Conservation (phyloP, 2,888 invertebrate genomes). For the Agrotis exclamationis region DNA sequence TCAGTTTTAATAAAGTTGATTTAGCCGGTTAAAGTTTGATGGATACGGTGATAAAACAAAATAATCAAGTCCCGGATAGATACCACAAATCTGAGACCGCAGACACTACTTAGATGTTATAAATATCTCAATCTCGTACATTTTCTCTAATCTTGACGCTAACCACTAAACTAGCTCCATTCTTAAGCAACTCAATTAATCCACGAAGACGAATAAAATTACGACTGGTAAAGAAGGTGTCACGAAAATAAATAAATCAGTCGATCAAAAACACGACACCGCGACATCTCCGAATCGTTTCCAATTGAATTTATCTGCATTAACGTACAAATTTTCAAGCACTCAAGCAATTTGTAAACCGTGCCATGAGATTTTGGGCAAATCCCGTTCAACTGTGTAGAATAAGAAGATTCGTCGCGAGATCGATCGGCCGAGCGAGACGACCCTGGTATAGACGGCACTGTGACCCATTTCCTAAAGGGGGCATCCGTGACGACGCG, state of each 20-base stretch:
- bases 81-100: conserved; percentile 5
- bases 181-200: conserved; percentile 29
- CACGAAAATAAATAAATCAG: conserved; percentile 49
- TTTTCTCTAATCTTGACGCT: conserved; percentile 9
- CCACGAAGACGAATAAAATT: conserved; percentile 30
- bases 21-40: conserved; percentile 28
- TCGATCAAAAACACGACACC: conserved; percentile 50
- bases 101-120: conserved; percentile 5
- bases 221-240: conserved; percentile 11
- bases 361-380: conserved; percentile 59
- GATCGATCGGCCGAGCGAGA: conserved; percentile 72
- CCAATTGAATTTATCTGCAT: conserved; percentile 61
- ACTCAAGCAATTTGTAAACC: conserved; percentile 67
- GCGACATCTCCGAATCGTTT: conserved; percentile 46
- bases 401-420: conserved; percentile 68
- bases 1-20: conserved; percentile 31
- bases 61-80: conserved; percentile 7
- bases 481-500: conserved; percentile 73
- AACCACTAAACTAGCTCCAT: conserved; percentile 14
- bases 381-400: conserved; percentile 57
- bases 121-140: conserved; percentile 2
- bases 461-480: conserved; percentile 85
- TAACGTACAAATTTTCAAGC: conserved; percentile 60
- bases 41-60: conserved; percentile 22
- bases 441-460: conserved; percentile 75